Evolutionary conservation across 2,888 invertebrate genomes (phyloP).

Genomic region (Oscheius sp.): DNA sequence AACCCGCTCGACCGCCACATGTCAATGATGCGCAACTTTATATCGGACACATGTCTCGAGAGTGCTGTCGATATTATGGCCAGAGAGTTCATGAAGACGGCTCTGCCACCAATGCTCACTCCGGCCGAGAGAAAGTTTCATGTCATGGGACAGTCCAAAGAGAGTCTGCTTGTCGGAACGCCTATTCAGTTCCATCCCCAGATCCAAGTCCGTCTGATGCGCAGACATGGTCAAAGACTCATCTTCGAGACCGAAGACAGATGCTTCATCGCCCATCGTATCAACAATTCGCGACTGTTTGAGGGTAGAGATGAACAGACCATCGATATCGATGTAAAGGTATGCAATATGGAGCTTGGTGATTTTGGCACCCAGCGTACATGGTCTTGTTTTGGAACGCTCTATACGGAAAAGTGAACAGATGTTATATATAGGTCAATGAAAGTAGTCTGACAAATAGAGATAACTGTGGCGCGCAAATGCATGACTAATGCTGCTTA

Average conservation of each 20-base stretch:
- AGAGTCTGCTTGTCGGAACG: conserved; percentile 43
- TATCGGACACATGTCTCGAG: conserved; percentile 79
- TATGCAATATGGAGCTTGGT: conserved; percentile 15
- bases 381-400: background rate
- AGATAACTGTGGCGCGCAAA: too few relatives aligned
- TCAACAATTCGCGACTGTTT: conserved; percentile 64
- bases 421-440: too few relatives aligned
- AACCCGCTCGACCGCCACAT: conserved; percentile 54
- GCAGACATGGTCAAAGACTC: conserved; percentile 67
- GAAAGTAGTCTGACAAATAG: too few relatives aligned
- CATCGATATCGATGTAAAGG: conserved; percentile 53
- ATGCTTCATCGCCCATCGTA: conserved; percentile 65
- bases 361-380: background rate
- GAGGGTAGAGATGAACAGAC: conserved; percentile 62
- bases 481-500: too few relatives aligned
- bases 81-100: conserved; percentile 86
- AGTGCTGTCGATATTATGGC: conserved; percentile 88
- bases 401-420: too few relatives aligned
- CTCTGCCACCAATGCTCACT: conserved; percentile 83
- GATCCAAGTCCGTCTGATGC: conserved; percentile 60
- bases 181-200: conserved; percentile 46
- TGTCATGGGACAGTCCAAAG: conserved; percentile 11
- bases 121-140: conserved; percentile 38
- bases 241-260: conserved; percentile 61
- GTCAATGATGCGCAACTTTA: conserved; percentile 49